Percentiles rank a stretch among this genome's conserved stretches.
These are phyloP conservation scores for Drosophila auraria DNA, from an alignment of 1,140 invertebrate genomes.

Conservation along the genomic window DNA sequence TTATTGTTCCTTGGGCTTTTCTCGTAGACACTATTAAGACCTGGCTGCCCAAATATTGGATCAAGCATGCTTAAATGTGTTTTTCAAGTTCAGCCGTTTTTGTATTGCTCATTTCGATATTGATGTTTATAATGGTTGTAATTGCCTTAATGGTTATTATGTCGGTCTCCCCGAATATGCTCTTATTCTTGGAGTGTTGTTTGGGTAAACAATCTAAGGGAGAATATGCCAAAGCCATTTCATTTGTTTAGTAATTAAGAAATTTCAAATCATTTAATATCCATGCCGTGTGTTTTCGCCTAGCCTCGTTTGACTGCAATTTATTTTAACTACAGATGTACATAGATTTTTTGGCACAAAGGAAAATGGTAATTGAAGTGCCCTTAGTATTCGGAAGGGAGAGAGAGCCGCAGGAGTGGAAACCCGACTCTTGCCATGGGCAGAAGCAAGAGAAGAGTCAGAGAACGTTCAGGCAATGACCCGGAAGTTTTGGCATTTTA, in stretches of 20 bases:
- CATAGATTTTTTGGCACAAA: constrained; percentile 31
- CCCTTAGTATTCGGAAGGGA: constrained; percentile 8
- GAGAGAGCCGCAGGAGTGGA: constrained; percentile 1
- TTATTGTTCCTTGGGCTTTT: constrained; percentile 20
- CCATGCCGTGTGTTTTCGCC: constrained; percentile 38
- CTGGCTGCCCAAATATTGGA: constrained; percentile 36
- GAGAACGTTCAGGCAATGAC: constrained; percentile 50
- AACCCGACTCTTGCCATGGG: constrained; percentile 17
- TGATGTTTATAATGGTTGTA: constrained; percentile 76
- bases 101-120: constrained; percentile 48
- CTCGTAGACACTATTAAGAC: constrained; percentile 48
- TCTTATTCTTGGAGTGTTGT: neutral
- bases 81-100: constrained; percentile 36
- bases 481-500: constrained; percentile 64
- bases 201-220: constrained; percentile 57
- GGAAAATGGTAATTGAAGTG: constrained; percentile 40
- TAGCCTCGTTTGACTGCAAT: constrained; percentile 49
- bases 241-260: constrained; percentile 35
- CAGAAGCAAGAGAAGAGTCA: neutral
- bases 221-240: constrained; percentile 14
- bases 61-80: constrained; percentile 42
- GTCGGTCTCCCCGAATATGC: constrained; percentile 38
- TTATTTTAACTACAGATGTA: constrained; percentile 41
- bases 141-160: constrained; percentile 76
- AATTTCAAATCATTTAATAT: constrained; percentile 54